A percentile compares a stretch with the other conserved stretches of the same genome.
These are phyloP conservation scores for Trematocara macrostoma DNA, from an alignment of 2,113 vertebrate genomes.

Conservation along the genomic window DNA sequence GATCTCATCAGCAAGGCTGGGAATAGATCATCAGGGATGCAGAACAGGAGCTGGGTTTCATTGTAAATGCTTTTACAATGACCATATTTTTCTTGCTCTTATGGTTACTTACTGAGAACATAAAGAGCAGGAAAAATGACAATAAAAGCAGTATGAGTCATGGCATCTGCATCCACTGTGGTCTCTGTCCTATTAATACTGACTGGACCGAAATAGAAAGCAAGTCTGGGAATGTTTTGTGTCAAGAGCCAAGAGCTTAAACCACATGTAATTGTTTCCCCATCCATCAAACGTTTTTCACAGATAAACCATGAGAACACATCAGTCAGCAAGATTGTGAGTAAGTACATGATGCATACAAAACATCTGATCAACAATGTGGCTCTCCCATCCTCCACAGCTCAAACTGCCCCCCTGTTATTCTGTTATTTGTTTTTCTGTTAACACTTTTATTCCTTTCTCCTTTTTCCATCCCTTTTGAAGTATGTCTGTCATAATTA, in stretches of 20 bases:
- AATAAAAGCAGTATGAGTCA: constrained; percentile 1
- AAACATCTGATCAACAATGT: background rate
- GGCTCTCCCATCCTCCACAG: background rate
- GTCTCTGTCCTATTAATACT: background rate
- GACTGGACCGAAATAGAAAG: constrained; percentile 14
- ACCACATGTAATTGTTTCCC: constrained; percentile 7
- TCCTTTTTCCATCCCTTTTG: constrained; percentile 25
- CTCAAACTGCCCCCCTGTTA: background rate
- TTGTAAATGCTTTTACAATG: background rate
- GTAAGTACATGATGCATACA: background rate
- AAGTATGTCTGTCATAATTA: constrained; percentile 34
- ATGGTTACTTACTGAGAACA: background rate
- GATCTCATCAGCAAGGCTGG: background rate
- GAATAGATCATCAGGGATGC: background rate
- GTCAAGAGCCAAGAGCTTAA: background rate
- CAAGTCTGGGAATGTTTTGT: constrained; percentile 17
- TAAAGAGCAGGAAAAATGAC: background rate
- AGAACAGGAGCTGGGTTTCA: background rate
- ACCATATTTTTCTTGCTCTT: background rate
- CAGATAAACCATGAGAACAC: constrained; percentile 10
- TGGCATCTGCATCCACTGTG: background rate
- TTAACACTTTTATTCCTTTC: background rate
- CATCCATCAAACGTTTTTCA: constrained; percentile 19
- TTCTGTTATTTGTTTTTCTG: background rate
- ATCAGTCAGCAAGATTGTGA: constrained; percentile 1